Base-by-base conservation (phyloP, 2,888 invertebrate genomes). In the Tortricodes alternella region DNA sequence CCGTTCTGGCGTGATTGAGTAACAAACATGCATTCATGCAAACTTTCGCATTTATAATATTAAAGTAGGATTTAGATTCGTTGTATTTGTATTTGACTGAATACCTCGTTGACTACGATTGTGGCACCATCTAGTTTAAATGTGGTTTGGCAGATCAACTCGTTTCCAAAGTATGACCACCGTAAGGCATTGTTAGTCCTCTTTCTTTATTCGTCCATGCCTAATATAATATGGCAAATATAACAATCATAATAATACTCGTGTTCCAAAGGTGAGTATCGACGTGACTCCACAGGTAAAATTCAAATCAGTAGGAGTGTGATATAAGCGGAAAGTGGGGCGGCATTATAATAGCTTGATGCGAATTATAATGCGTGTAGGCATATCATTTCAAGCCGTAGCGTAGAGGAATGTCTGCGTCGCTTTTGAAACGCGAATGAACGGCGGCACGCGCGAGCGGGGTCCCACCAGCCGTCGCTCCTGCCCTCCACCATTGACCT, bases 331-430 rank as follows among this genome's bases (percentile, higher is more conserved):
- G 53, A 55, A 55, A 55, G 53, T 55, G 41, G 53, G 48, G 34
- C 53, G 34, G 34, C 46, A 48, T 41, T 59, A 53, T 55, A 37
- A 55, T 55, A 48, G 53, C 48, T 55, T 41, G 58, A 58, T 53
- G 59, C 50, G 51, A 61, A 62, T 65, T 60, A 62, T 58, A 62
- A 63, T 60, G 61, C 58, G 62, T 53, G 58, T 58, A 57, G 59
- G 62, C 62, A 63, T 59, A 65, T 64, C 59, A 63, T 62, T 64
- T 55, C 55, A 58, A 60, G 55, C 57, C 55, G 59, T 61, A 59
- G 61, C 59, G 61, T 55, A 44, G 62, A 59, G 52, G 59, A 55
- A 51, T 51, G 50, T 60, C 44, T 51, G 46, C 55, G 51, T 35
- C 39, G 49, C 59, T 62, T 66, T 63, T 64, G 55, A 56, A 58